Conservation (phyloP, 2,888 invertebrate genomes). For the Diabrotica balteata region DNA sequence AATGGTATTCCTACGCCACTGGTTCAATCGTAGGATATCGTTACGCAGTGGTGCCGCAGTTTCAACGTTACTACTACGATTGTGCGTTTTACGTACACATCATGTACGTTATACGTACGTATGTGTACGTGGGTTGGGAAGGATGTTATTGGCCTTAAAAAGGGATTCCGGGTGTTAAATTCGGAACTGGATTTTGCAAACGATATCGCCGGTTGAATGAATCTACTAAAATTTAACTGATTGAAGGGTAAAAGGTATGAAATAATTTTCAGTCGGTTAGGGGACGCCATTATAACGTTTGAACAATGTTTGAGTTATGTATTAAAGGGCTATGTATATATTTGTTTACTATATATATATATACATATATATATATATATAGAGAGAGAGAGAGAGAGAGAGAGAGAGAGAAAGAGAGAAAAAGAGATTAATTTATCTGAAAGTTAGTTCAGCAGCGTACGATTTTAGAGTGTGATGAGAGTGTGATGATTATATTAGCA, state of each 20-base stretch:
- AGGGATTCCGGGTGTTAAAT: slow-evolving; percentile 14
- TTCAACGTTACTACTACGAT: not conserved
- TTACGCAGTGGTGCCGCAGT: not conserved
- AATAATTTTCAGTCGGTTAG: not conserved
- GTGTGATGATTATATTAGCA: no score
- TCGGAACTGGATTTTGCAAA: slow-evolving; percentile 11
- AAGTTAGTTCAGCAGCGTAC: no score
- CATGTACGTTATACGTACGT: not conserved
- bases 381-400: no score
- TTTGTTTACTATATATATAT: no score
- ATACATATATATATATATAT: no score
- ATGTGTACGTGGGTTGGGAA: not conserved
- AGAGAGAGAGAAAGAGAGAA: no score
- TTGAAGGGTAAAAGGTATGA: slow-evolving; percentile 1
- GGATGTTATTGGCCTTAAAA: slow-evolving; percentile 14
- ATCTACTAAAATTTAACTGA: slow-evolving; percentile 14
- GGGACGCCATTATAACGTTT: no score
- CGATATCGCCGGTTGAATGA: slow-evolving; percentile 6
- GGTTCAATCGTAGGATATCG: not conserved
- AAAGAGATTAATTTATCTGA: no score
- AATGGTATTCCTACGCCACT: not conserved
- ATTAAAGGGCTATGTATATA: no score
- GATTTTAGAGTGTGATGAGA: no score
- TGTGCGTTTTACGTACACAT: not conserved
- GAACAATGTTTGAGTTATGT: no score